Evolutionary conservation across 2,888 invertebrate genomes (phyloP), one percentile per base, ranked within the genome.

Genomic region (Synergus laeviventris): DNA sequence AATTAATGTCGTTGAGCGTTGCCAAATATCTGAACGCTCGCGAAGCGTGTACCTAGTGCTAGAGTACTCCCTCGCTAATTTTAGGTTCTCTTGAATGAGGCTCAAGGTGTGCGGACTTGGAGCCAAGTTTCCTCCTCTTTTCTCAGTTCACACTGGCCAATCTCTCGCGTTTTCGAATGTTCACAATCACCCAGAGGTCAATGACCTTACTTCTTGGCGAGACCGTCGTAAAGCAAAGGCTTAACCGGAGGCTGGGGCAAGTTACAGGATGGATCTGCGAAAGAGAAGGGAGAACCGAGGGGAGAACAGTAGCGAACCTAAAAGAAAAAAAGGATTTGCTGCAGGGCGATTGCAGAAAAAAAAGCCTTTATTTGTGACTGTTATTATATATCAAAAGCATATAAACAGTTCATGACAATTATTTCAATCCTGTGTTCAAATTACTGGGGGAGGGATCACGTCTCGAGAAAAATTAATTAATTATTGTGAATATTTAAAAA

Each of bases 81-180:
- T 81, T 81, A 81, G 81, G 79, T 80, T 76, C 79, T 77, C 76
- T 81, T 81, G 81, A 80, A 81, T 81, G 81, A 81, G 79, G 49
- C 81, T 79, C 80, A 81, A 79, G 79, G 81, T 78, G 75, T 79
- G 79, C 78, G 66, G 74, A 74, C 74, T 70, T 74, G 62, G 77
- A 77, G 81, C 81, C 81, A 81, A 80, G 81, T 81, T 81, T 80
- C 81, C 81, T 80, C 81, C 81, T 79, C 80, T 78, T 80, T 77
- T 80, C 80, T 81, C 79, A 80, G 80, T 81, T 81, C 79, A 78
- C 75, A 75, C 78, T 73, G 76, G 64, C 76, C 74, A 74, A 77
- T 54, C 77, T 77, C 60, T 74, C 16, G 59, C 78, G 79, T 81
- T 81, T 81, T 79, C 80, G 81, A 81, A 81, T 81, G 80, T 80